Conservation (phyloP, 1,140 invertebrate genomes). For the Anthonomus grandis region DNA sequence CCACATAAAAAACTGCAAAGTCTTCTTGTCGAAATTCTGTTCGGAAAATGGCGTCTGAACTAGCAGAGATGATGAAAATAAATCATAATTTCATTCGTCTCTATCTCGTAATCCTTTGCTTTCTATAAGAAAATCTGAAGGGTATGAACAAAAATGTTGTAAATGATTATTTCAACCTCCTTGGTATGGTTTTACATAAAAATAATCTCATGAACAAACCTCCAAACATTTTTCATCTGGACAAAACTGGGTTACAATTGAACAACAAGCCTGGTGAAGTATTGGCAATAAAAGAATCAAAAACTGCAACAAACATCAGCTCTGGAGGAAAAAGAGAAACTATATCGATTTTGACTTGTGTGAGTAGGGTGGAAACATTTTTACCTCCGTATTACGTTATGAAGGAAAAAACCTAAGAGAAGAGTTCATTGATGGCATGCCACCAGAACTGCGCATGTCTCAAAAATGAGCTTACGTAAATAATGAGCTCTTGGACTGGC, state of each 20-base stretch:
- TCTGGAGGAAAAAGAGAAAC: slow-evolving; percentile 7
- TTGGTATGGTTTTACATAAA: slow-evolving; percentile 25
- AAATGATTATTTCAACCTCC: slow-evolving; percentile 38
- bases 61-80: too few relatives aligned
- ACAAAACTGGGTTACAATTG: slow-evolving; percentile 38
- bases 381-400: slow-evolving; percentile 33
- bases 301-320: slow-evolving; percentile 34
- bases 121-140: not conserved
- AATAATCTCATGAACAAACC: slow-evolving; percentile 38
- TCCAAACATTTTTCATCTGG: slow-evolving; percentile 43
- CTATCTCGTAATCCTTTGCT: too few relatives aligned
- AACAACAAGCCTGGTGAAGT: slow-evolving; percentile 44
- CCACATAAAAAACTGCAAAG: too few relatives aligned
- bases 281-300: slow-evolving; percentile 46
- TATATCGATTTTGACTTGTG: slow-evolving; percentile 20
- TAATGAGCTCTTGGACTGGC: slow-evolving; percentile 36
- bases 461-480: slow-evolving; percentile 37
- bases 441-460: slow-evolving; percentile 36
- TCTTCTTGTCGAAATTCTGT: too few relatives aligned
- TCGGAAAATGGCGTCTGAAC: too few relatives aligned
- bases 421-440: slow-evolving; percentile 37
- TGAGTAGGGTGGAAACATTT: slow-evolving; percentile 29
- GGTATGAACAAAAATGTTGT: slow-evolving; percentile 34
- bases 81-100: too few relatives aligned
- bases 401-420: slow-evolving; percentile 30